Percentiles rank a stretch among this genome's conserved stretches.
Conservation (phyloP, 2,888 invertebrate genomes). For the Colostygia pectinataria region DNA sequence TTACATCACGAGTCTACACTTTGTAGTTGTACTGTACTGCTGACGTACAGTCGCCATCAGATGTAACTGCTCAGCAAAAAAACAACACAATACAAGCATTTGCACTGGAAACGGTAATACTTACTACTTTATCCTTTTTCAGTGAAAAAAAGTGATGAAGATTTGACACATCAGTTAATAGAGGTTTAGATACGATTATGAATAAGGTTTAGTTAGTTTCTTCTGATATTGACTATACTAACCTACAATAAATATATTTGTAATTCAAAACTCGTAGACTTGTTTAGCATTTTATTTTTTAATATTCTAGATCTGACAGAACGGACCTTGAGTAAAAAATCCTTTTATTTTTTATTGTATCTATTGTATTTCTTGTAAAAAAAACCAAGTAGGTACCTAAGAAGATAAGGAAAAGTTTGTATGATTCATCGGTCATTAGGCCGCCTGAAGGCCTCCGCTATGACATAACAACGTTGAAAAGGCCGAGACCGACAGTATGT, state of each 20-base stretch:
- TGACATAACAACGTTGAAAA: no score
- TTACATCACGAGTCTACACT: conserved; percentile 16
- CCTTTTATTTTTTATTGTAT: conserved; percentile 42
- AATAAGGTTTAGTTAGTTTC: no score
- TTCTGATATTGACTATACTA: conserved; percentile 1
- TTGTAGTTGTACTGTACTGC: neutral
- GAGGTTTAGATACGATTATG: no score
- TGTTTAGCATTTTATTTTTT: conserved; percentile 30
- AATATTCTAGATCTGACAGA: conserved; percentile 27
- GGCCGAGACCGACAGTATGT: no score
- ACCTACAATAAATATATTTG: conserved; percentile 4
- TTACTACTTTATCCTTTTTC: no score
- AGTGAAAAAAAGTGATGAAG: no score
- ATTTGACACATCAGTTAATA: no score
- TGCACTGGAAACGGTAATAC: no score
- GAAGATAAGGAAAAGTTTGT: no score
- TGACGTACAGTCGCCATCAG: conserved; percentile 4
- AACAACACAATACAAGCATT: neutral
- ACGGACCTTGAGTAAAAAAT: conserved; percentile 43
- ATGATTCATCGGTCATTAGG: no score
- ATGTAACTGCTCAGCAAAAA: neutral
- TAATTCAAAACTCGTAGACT: conserved; percentile 28
- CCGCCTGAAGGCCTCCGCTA: no score
- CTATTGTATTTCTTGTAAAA: conserved; percentile 23
- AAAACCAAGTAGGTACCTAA: conserved; percentile 29